phyloP scores from a whole-genome alignment of 2,113 vertebrate genomes.

The Micromys minutus region DNA sequence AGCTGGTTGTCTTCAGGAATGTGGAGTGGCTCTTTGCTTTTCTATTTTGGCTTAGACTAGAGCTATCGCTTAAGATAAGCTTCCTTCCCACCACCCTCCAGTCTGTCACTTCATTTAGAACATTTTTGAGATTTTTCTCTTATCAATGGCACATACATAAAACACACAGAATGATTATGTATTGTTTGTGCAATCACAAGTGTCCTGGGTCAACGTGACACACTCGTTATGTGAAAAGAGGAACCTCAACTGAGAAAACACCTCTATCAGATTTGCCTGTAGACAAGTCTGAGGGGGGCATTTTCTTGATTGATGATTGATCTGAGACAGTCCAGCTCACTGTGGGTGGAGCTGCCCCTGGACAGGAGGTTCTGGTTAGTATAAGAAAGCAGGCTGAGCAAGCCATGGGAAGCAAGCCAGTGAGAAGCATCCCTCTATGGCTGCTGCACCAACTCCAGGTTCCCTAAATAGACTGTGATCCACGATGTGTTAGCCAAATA shows the following conservation, averaged over 20 bases:
- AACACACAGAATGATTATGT: not conserved
- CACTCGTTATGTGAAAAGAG: not conserved
- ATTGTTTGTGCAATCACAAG: not conserved
- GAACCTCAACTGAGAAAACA: not conserved
- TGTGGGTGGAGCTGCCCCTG: not conserved
- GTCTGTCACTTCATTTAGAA: not conserved
- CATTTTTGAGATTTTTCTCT: not conserved
- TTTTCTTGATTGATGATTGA: not conserved
- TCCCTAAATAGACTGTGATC: too few species aligned
- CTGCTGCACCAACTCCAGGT: not conserved
- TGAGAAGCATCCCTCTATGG: not conserved
- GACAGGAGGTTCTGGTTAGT: not conserved
- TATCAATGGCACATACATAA: not conserved
- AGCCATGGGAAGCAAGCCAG: not conserved
- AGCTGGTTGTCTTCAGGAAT: not conserved
- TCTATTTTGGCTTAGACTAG: not conserved
- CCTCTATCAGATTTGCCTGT: not conserved
- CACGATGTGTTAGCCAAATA: not conserved
- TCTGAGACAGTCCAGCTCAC: not conserved
- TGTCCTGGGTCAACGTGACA: not conserved
- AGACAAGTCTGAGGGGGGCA: not conserved
- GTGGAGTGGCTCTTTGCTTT: not conserved
- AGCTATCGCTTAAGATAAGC: not conserved
- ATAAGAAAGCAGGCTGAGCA: not conserved
- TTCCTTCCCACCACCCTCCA: not conserved